Evolutionary conservation across 2,888 invertebrate species (phyloP), one percentile per base, ranked within the genome.

Genomic region (Crossocerus cetratus): DNA sequence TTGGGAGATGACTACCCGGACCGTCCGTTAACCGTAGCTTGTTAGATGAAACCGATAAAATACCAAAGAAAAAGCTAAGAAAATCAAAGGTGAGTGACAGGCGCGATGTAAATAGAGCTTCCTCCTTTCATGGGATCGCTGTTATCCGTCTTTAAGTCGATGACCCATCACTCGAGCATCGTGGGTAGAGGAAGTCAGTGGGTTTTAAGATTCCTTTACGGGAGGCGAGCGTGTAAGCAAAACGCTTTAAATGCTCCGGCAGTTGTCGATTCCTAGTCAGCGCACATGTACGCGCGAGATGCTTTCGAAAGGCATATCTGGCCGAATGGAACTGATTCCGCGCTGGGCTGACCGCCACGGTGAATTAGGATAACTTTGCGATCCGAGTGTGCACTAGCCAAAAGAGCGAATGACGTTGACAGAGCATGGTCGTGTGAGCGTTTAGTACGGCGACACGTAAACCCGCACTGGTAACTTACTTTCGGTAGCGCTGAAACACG

Each of bases 1-100:
- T 76, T 63, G 62, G 65, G 72, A 63, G 61, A 72, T 72, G 64
- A 69, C 53, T 55, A 66, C 58, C 64, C 63, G 65, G 77, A n/a
- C 77, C 73, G 76, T 76, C 77, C 77, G 76, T 75, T 76, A 62
- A 57, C 65, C 62, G 65, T 76, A 76, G 45, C 43, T 22, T 74
- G 68, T 63, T 65, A 56, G 65, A 68, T 68, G 58, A 74, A 58
- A 20, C 67, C 67, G 44, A 32, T 74, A 61, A 67, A 42, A 44
- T 49, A 32, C 43, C 22, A 56, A 14, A n/a, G 49, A 13, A 13
- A 16, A 53, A 42, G 21, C 44, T 14, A 18, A n/a, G 20, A 49
- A 32, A 32, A 32, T 32, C 32, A 32, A 11, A 32, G 8, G 11
- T 32, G 8, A 32, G 8, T 20, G 55, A 16, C 18, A 18, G 22